Base-by-base conservation (phyloP, 2,888 invertebrate genomes). In the Synergus gifuensis region DNA sequence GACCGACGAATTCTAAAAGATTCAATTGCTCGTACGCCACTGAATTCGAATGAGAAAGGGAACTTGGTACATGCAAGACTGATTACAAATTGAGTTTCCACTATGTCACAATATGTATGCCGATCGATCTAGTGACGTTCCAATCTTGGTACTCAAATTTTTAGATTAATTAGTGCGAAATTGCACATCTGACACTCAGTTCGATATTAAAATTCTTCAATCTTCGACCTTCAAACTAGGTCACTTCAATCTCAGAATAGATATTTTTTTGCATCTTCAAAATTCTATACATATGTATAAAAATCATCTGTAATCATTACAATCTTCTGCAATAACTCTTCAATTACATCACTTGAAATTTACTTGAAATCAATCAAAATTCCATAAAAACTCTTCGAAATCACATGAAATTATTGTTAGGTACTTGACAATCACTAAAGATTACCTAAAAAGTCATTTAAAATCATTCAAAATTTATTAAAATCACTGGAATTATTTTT, bases 101-200 rank as follows among this genome's bases (percentile, higher is more conserved):
- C 69, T 46, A 46, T 46, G 28, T 18, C 46, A 49, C 69, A 69
- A 54, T 69, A 69, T 69, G 69, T 69, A 69, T 69, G 49, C 49
- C 69, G n/a, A 49, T 69, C 69, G 69, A 69, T 69, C 49, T 54
- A 49, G 16, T 36, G 14, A 22, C 36, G 49, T 49, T 69, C 22
- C 49, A 49, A 69, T 69, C 54, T 69, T 49, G 28, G 49, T 69
- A 49, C 69, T 49, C 46, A 49, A 69, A 69, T 54, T 69, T 69
- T 69, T 69, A 49, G 46, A 69, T 69, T 69, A 69, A 69, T 69
- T 69, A 69, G 46, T 46, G 28, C 69, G 28, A 69, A 69, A 69
- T 69, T 69, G 69, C 69, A 22, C 18, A 46, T n/a, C 69, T 14
- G 9, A 7, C 28, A 49, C 49, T 69, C 49, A 22, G 28, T 49